Evolutionary conservation across 2,797 vertebrate genomes (phyloP).

Genomic region (Odontamblyopus lacepedii): DNA sequence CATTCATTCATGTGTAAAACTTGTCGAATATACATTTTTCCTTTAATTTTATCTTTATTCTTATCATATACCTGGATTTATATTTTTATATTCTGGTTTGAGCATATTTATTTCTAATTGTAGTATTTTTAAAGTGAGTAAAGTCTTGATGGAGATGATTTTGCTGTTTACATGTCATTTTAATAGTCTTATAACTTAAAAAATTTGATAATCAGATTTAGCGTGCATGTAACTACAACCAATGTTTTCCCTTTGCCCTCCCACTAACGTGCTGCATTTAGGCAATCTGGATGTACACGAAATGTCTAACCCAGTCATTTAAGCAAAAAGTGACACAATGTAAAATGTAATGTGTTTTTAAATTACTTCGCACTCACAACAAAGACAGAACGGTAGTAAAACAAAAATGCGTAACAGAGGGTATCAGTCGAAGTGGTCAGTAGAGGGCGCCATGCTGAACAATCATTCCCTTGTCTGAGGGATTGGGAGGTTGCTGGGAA

Average conservation of each 20-base stretch:
- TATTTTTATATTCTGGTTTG: not conserved
- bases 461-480: conserved; percentile 12
- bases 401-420: not conserved
- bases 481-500: conserved; percentile 67
- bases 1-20: not conserved
- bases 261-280: not conserved
- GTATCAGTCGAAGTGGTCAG: not conserved
- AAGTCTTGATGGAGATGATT: too few species aligned
- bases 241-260: too few species aligned
- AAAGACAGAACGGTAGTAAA: not conserved
- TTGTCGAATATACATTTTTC: too few species aligned
- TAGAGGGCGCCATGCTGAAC: conserved; percentile 44
- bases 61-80: not conserved
- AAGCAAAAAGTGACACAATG: not conserved
- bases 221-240: too few species aligned
- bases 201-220: too few species aligned
- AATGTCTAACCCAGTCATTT: not conserved
- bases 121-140: too few species aligned
- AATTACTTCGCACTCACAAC: not conserved
- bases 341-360: not conserved
- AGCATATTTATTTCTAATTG: not conserved
- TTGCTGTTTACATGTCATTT: too few species aligned
- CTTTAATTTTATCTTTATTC: not conserved
- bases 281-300: not conserved
- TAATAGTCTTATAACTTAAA: too few species aligned